Evolutionary conservation across 2,113 vertebrate genomes (phyloP), one percentile per base, ranked within the genome.

Genomic region (Lophura nycthemera): DNA sequence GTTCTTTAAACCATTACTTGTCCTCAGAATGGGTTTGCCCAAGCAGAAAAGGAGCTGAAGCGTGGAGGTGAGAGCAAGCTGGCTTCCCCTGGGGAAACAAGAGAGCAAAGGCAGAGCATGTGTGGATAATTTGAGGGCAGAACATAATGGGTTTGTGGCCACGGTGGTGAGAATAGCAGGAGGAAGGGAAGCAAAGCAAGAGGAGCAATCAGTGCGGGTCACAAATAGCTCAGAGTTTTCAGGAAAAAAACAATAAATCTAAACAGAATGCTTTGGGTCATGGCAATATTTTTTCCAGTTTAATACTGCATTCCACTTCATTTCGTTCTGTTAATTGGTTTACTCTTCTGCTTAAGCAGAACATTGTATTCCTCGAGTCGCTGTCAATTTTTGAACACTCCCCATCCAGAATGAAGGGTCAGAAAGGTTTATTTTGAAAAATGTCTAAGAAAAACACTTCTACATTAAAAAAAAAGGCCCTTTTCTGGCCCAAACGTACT

Each of bases 391-490:
- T 75, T 82, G 21, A 86, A 74, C 86, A 59, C 32, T 70, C 38
- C 38, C 32, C 10, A 0, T 47, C 36, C 22, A 69, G 66, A 60
- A 91, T 66, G 60, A 66, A n/a, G 30, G 93, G 96, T 95, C 93
- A 95, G 64, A 74, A 90, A 83, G 92, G 83, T 75, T 88, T 90
- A 74, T 96, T 94, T 86, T 59, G 83, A 94, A 88, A 95, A 92
- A 91, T 66, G 93, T 87, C 75, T 77, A 92, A 92, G 90, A 71
- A 89, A 95, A 95, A 94, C 45, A 92, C 88, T 85, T 89, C 64
- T 83, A 50, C 88, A 88, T 89, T 29, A 77, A 92, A 43, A 61
- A n/a, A 52, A 5, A 56, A 56, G 4, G 36, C 21, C 15, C 40
- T 30, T 83, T 74, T 88, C 92, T 91, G 85, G 85, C 64, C 84